These are phyloP conservation scores for Cromileptes altivelis DNA, from an alignment of 2,113 vertebrate genomes.

Conservation along the genomic window DNA sequence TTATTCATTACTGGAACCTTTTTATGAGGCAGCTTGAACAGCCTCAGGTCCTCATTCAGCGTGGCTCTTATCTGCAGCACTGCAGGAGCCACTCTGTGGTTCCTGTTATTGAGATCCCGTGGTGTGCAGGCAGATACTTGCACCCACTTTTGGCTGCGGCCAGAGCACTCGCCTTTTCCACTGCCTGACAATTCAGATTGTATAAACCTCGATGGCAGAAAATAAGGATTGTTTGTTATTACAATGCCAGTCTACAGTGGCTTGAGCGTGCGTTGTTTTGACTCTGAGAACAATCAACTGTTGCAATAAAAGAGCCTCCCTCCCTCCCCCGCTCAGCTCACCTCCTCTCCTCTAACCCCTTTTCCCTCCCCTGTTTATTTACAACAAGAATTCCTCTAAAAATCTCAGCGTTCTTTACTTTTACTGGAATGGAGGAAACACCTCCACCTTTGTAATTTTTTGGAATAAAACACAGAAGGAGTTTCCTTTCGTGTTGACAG, in stretches of 20 bases:
- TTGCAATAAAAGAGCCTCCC: constrained; percentile 70
- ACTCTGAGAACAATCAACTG: constrained; percentile 79
- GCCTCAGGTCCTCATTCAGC: constrained; percentile 55
- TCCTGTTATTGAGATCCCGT: constrained; percentile 84
- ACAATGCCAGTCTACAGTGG: constrained; percentile 73
- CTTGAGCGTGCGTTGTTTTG: constrained; percentile 75
- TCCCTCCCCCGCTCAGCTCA: constrained; percentile 4
- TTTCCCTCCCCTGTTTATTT: constrained; percentile 65
- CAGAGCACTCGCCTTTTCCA: constrained; percentile 39
- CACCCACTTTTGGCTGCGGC: constrained; percentile 49
- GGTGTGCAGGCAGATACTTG: constrained; percentile 60
- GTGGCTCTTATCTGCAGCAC: constrained; percentile 80
- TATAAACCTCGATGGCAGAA: constrained; percentile 57
- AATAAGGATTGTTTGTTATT: constrained; percentile 80
- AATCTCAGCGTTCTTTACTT: constrained; percentile 22
- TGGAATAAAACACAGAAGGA: background rate
- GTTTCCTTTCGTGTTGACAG: constrained; percentile 28
- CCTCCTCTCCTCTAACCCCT: constrained; percentile 12
- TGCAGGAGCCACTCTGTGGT: constrained; percentile 79
- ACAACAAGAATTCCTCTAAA: constrained; percentile 51
- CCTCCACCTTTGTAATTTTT: background rate
- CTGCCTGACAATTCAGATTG: constrained; percentile 64
- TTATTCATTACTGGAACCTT: constrained; percentile 49
- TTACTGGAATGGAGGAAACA: constrained; percentile 36
- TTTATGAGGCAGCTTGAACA: constrained; percentile 34